Evolutionary conservation across 2,797 vertebrate genomes (phyloP).

Genomic region (Pangasius mekongensis): DNA sequence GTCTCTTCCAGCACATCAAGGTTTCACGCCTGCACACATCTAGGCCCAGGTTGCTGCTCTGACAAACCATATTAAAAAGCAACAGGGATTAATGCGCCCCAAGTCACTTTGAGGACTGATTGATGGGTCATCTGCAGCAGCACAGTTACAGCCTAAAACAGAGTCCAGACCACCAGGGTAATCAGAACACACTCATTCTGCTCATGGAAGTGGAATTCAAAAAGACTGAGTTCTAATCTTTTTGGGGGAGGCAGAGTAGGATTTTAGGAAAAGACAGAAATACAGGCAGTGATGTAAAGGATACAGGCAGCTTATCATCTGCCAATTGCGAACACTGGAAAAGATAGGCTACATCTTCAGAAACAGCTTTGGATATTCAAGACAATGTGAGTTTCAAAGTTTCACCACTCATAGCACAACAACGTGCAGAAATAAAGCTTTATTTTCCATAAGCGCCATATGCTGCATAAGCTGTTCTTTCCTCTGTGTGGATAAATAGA

Average conservation of each 20-base stretch:
- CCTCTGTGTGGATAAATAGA: conserved; percentile 49
- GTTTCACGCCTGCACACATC: conserved; percentile 69
- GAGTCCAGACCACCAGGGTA: conserved; percentile 53
- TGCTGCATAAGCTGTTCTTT: conserved; percentile 42
- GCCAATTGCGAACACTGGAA: conserved; percentile 51
- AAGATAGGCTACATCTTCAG: conserved; percentile 59
- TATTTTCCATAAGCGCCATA: conserved; percentile 39
- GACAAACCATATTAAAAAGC: conserved; percentile 66
- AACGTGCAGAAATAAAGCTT: conserved; percentile 26
- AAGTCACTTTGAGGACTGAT: conserved; percentile 62
- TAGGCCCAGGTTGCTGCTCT: conserved; percentile 58
- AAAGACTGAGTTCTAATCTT: conserved; percentile 62
- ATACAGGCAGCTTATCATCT: conserved; percentile 57
- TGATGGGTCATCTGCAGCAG: conserved; percentile 58
- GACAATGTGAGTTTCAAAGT: conserved; percentile 55
- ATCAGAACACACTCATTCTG: conserved; percentile 65
- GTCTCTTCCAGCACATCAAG: conserved; percentile 78
- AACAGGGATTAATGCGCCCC: conserved; percentile 70
- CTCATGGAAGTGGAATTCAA: conserved; percentile 62
- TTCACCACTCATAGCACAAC: conserved; percentile 36
- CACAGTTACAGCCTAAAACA: conserved; percentile 57
- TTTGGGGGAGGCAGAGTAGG: conserved; percentile 56
- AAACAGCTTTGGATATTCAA: conserved; percentile 55
- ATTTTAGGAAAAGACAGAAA: conserved; percentile 68
- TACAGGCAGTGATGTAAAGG: conserved; percentile 69